Percentiles rank a stretch among this genome's conserved stretches.
These are phyloP conservation scores for Caenorhabditis panamensis DNA, from an alignment of 2,888 invertebrate species.

Conservation along the genomic window DNA sequence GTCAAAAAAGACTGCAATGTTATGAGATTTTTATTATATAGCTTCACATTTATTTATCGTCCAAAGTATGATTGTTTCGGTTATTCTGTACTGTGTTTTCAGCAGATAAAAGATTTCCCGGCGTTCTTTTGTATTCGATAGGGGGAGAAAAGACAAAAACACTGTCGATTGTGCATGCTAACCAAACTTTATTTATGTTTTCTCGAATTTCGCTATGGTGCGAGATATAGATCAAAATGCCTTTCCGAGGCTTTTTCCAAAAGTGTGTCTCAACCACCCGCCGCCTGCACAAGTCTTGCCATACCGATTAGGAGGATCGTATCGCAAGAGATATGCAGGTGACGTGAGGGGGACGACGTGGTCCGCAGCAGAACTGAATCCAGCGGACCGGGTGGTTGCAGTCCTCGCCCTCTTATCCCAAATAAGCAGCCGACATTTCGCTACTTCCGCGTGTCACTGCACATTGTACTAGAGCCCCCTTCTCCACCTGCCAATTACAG, in stretches of 20 bases:
- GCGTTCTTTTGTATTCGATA: too few species aligned
- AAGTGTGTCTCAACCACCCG: constrained; percentile 4
- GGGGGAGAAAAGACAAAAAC: too few species aligned
- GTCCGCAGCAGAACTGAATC: background rate
- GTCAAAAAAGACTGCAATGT: background rate
- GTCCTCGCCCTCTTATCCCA: background rate
- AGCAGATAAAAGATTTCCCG: background rate
- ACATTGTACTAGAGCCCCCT: background rate
- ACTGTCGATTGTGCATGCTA: too few species aligned
- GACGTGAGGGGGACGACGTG: constrained; percentile 5
- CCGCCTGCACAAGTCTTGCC: constrained; percentile 21
- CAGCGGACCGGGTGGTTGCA: background rate
- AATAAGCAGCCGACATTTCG: constrained; percentile 9
- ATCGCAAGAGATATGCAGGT: constrained; percentile 17
- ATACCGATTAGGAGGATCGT: background rate
- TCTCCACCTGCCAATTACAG: too few species aligned
- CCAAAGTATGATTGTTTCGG: background rate
- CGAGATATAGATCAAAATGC: background rate
- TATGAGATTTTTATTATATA: background rate
- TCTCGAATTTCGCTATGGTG: background rate
- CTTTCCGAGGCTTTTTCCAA: background rate
- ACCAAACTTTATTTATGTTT: too few species aligned
- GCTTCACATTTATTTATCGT: background rate
- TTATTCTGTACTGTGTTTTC: background rate
- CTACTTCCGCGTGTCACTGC: constrained; percentile 6